Base-by-base conservation (phyloP, 2,113 vertebrate genomes). In the Synchiropus splendidus region DNA sequence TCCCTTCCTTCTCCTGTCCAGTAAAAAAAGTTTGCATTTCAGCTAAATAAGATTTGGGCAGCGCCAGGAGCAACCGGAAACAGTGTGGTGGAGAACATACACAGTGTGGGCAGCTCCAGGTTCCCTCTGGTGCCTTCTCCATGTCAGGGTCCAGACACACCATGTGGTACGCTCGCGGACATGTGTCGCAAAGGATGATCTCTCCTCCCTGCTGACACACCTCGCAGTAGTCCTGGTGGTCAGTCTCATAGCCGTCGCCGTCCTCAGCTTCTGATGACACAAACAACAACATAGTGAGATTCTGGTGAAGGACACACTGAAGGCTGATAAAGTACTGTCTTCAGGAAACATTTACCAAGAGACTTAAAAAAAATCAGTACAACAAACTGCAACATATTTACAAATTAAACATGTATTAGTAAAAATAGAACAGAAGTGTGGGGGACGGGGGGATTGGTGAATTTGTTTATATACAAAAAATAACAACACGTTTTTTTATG, bases 181-280 rank as follows among this genome's bases (percentile, higher is more conserved):
- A 98, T 40, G 95, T 98, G 65, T 98, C 95, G 12, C 95, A 98
- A 47, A 98, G 81, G 76, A 98, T 98, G 73, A 98, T 98, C 84
- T 98, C 95, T 1, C 95, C 95, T 4, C 95, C 95, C 83, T 98
- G 95, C 82, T 98, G 95, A 77, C 94, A 98, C 39, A 98, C 95
- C 85, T 98, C 94, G 15, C 95, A 98, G 79, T 98, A 98, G 83
- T 98, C 94, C 85, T 98, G 94, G 80, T 98, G 94, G 81, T 98
- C 94, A 1, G 95, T 98, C 83, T 98, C 95, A 38, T 98, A 98
- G 48, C 95, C 95, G 72, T 98, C 95, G 1, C 88, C 87, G 0
- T 97, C 94, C 46, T 97, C 95, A 30, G 67, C 52, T 41, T 90
- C 92, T 64, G 54, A 1, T n/a, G 3, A 1, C n/a, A n/a, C n/a